Evolutionary conservation across 2,888 invertebrate species (phyloP), one percentile per base, ranked within the genome.

Genomic region (Tanypteryx hageni): DNA sequence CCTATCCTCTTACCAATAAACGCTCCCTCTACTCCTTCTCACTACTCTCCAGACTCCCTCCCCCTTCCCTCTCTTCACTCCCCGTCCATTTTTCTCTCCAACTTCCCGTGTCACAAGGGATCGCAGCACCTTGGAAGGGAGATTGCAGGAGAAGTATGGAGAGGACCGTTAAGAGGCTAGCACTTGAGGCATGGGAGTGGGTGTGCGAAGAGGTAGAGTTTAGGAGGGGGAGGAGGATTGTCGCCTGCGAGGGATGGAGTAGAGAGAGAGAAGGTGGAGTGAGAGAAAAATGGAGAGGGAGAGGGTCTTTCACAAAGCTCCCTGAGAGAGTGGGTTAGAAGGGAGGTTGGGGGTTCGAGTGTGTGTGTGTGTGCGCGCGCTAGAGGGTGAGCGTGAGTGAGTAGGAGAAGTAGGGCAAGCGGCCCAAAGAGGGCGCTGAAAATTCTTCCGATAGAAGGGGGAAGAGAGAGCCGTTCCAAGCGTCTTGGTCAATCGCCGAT

Each of bases 401-500:
- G 44, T 1, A 5, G 5, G 44, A 44, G 44, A 44, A 44, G 44
- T 44, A 44, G 44, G 44, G 44, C 44, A 44, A 44, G 44, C 44
- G 44, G 16, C 31, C 44, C 22, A 31, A 14, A 82, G 82, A 31
- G 56, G 61, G 86, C 10, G 76, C n/a, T n/a, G 27, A 76, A 76
- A 31, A 59, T 86, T 86, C 85, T 86, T 31, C 86, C 86, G n/a
- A 31, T 27, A 31, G 59, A 31, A 31, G 31, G 44, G 5, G n/a
- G 44, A 76, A 2, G 22, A 27, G 76, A 44, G 44, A 44, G 44
- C 44, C 44, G 27, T 27, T 13, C 27, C 22, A n/a, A 16, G 64
- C 64, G 86, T 61, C 86, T 86, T 64, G 89, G 44, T 89, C 89
- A 89, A 89, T 89, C 64, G 89, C 44, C 89, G 89, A 64, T 68